phyloP scores from a whole-genome alignment of 2,113 vertebrate genomes.

The Ochotona curzoniae region DNA sequence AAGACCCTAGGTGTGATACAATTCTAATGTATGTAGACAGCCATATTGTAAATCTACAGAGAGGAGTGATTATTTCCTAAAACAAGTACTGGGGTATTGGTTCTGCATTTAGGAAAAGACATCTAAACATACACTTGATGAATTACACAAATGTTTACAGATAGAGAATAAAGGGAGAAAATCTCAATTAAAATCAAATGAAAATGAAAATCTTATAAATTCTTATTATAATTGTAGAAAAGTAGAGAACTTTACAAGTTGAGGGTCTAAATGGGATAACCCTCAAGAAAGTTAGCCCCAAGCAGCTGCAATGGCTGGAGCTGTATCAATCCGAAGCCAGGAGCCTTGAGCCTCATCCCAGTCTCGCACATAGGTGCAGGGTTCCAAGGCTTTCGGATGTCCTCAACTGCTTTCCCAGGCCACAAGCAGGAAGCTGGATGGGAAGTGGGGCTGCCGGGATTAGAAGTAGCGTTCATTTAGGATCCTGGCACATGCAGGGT shows the following conservation, averaged over 20 bases:
- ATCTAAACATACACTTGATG: background rate
- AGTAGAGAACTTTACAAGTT: background rate
- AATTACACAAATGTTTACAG: background rate
- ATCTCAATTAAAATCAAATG: background rate
- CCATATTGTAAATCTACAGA: background rate
- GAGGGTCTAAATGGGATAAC: background rate
- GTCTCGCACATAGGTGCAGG: too few relatives aligned
- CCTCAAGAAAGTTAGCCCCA: background rate
- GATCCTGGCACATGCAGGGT: too few relatives aligned
- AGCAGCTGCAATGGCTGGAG: too few relatives aligned
- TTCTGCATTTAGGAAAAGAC: background rate
- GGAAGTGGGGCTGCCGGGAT: too few relatives aligned
- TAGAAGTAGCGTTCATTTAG: too few relatives aligned
- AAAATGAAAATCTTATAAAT: background rate
- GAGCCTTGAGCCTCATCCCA: too few relatives aligned
- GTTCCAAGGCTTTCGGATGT: too few relatives aligned
- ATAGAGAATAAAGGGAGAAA: background rate
- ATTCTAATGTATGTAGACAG: background rate
- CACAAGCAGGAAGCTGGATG: too few relatives aligned
- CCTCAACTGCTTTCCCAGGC: too few relatives aligned
- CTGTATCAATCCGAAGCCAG: too few relatives aligned
- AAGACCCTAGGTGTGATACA: background rate
- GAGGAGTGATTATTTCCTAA: constrained; percentile 27
- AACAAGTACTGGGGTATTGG: background rate
- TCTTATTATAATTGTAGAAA: background rate